Evolutionary conservation across 2,888 invertebrate species (phyloP), one percentile per base, ranked within the genome.

Genomic region (Drosophila parthenogenetica): DNA sequence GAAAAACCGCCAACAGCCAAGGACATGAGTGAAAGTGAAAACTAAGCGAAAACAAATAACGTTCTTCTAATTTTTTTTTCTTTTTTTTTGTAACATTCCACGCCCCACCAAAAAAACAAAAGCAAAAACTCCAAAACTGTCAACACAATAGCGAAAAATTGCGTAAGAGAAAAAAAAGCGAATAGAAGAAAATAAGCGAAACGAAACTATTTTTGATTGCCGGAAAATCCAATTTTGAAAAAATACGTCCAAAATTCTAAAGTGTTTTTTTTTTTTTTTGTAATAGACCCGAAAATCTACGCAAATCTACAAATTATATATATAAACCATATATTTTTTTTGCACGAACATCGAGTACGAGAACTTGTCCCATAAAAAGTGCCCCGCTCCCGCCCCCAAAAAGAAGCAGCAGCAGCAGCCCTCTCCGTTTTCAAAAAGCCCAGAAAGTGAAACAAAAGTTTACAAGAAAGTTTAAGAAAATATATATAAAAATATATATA

Each of bases 221-320:
- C 22, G 22, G 22, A 29, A 29, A 29, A 8, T 8, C 29, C 29
- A 29, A 19, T 8, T 29, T 29, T 29, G 8, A 29, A 32, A 22
- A 35, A 50, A 35, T 17, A 8, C 29, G 25, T n/a, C 29, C 58
- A 29, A 76, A 77, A 81, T 73, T 81, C 25, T 49, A 57, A 77
- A 81, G 77, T 77, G 81, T 77, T 76, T 58, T 42, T 51, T 59
- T 77, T 78, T 77, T 76, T 58, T 42, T 51, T 59, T 42, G n/a
- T 50, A 58, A 57, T 39, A 45, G 35, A 64, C 19, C 48, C 19
- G 39, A 57, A 51, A 51, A 43, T 35, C 35, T 49, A 54, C 32
- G 32, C 17, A 17, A 45, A 13, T 25, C 25, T 25, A 25, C 7
- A 58, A 66, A 45, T 45, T 49, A 69, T 58, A 54, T 63, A 58